Base-by-base conservation (phyloP, 2,888 invertebrate genomes). In the Trissolcus japonicus region DNA sequence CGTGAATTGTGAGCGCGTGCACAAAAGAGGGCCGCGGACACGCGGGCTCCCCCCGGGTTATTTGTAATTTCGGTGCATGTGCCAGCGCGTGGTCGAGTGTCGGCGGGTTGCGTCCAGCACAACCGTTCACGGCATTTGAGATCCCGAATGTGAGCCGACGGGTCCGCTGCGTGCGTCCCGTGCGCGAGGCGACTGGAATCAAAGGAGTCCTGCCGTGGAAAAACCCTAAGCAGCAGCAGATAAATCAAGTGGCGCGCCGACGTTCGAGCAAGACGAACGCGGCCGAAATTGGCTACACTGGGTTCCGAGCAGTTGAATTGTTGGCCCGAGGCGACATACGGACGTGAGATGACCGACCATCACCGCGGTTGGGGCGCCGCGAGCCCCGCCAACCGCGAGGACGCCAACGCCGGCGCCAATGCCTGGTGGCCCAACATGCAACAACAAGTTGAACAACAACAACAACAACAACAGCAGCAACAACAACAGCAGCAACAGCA, bases 281-380 rank as follows among this genome's bases (percentile, higher is more conserved):
- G 51, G 11, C 11, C 35, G 35, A 35, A 35, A 7, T 46, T n/a
- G n/a, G 16, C 16, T 46, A 46, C 1, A 16, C 46, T 35, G 35
- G 35, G 35, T 7, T 35, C 35, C 35, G 35, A 35, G 35, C 35
- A 35, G 35, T 35, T 35, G 35, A 35, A 35, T 35, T 35, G 35
- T 35, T 35, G 35, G 35, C 35, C 35, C 35, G 14, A 69, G 65
- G 66, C 55, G 69, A 61, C 69, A 69, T 67, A 78, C 69, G 67
- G 63, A 81, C 82, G 82, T 81, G 85, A 84, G 83, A 92, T 93
- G 93, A 92, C 92, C 90, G 93, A 92, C 90, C 92, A 92, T 90
- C 92, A 92, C 89, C 90, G 92, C 85, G 92, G 92, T 89, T 91
- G 91, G 89, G 89, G 86, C 81, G 86, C 88, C 74, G 84, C 88